These are phyloP conservation scores for Camponotus vicinus DNA, from an alignment of 1,140 invertebrate genomes.

Conservation along the genomic window DNA sequence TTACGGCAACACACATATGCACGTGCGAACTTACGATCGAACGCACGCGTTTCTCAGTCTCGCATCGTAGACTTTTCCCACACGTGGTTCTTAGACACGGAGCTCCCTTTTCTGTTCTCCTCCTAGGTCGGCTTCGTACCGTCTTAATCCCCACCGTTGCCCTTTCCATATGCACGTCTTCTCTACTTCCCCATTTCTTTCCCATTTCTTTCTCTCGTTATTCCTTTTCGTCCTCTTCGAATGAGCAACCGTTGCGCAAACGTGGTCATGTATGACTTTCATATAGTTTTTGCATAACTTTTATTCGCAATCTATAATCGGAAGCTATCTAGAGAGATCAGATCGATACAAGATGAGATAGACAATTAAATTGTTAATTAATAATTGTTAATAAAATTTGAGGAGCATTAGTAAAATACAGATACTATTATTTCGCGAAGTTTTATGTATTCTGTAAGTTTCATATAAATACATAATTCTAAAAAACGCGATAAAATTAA, in stretches of 20 bases:
- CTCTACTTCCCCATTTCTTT: slow-evolving; percentile 80
- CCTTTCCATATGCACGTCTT: slow-evolving; percentile 60
- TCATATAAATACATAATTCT: not conserved
- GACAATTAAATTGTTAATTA: slow-evolving; percentile 23
- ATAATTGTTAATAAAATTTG: not conserved
- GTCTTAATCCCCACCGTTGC: slow-evolving; percentile 71
- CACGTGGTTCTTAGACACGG: slow-evolving; percentile 78
- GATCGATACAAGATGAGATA: slow-evolving; percentile 14
- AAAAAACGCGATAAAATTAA: not conserved
- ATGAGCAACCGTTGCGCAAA: slow-evolving; percentile 54
- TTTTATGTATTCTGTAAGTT: not conserved
- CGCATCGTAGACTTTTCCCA: slow-evolving; percentile 85
- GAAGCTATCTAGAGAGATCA: not conserved
- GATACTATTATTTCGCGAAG: not conserved
- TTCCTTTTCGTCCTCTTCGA: slow-evolving; percentile 1
- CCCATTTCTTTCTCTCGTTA: not conserved
- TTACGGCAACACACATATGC: slow-evolving; percentile 22
- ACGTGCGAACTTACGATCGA: slow-evolving; percentile 80
- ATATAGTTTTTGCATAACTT: slow-evolving; percentile 15
- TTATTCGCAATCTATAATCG: slow-evolving; percentile 12
- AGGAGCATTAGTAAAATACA: not conserved
- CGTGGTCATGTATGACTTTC: not conserved
- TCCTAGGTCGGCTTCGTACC: slow-evolving; percentile 62
- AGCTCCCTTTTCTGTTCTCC: slow-evolving; percentile 82
- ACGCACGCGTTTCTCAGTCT: slow-evolving; percentile 85